A percentile compares a stretch with the other conserved stretches of the same genome.
phyloP scores from a whole-genome alignment of 2,797 vertebrate species.

The Lateolabrax maculatus region DNA sequence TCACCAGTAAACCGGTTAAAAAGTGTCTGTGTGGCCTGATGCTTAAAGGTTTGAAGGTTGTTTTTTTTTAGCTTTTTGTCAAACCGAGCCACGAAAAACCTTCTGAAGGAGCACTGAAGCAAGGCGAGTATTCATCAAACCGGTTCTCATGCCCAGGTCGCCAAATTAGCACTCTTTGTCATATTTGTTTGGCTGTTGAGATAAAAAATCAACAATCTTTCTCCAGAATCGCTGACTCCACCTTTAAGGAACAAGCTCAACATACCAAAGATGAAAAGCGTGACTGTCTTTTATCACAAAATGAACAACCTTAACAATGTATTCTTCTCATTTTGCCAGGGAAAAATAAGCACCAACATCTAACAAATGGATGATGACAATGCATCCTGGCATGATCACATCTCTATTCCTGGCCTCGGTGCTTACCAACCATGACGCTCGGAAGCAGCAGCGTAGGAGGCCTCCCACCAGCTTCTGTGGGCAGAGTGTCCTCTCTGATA shows the following conservation, averaged over 20 bases:
- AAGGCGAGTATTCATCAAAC: too few relatives aligned
- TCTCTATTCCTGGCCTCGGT: neutral
- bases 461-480: neutral
- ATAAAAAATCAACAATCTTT: too few relatives aligned
- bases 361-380: conserved; percentile 9
- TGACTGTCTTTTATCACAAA: neutral
- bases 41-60: too few relatives aligned
- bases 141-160: too few relatives aligned
- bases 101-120: too few relatives aligned
- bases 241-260: too few relatives aligned
- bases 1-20: neutral
- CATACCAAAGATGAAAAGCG: neutral
- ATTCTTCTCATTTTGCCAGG: too few relatives aligned
- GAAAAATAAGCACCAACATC: neutral
- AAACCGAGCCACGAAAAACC: too few relatives aligned
- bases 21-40: neutral
- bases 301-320: neutral
- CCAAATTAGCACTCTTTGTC: too few relatives aligned
- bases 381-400: neutral
- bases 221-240: too few relatives aligned
- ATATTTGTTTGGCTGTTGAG: too few relatives aligned
- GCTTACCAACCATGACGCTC: conserved; percentile 2
- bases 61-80: too few relatives aligned
- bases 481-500: neutral
- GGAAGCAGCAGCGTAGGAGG: conserved; percentile 3